These are phyloP conservation scores for Prosapia bicincta DNA, from an alignment of 2,888 invertebrate genomes.

Conservation along the genomic window DNA sequence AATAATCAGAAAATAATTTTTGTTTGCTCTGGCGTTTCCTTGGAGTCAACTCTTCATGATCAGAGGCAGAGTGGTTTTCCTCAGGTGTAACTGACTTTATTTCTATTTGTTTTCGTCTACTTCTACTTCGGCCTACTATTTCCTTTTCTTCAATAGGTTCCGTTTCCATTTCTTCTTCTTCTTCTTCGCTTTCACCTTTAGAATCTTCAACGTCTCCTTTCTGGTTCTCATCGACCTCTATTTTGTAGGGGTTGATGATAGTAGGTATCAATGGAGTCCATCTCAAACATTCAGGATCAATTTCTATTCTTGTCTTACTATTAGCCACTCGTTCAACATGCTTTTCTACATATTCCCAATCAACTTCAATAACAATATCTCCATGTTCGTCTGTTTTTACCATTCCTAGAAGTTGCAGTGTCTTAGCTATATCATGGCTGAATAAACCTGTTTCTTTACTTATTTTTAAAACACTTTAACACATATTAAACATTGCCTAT, in stretches of 20 bases:
- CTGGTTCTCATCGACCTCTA: not conserved
- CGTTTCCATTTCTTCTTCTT: not conserved
- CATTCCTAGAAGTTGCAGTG: conserved; percentile 82
- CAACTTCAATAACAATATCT: conserved; percentile 31
- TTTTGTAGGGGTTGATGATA: conserved; percentile 62
- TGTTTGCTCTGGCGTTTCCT: conserved; percentile 3
- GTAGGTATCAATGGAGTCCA: conserved; percentile 88
- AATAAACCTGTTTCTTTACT: conserved; percentile 72
- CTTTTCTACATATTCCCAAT: conserved; percentile 66
- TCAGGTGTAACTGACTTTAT: not conserved
- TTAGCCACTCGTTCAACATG: conserved; percentile 72
- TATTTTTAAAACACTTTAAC: no score
- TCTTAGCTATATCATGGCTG: conserved; percentile 84
- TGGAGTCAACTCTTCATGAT: not conserved
- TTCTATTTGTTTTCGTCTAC: not conserved
- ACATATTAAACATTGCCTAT: no score
- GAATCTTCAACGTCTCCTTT: not conserved
- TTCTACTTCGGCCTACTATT: not conserved
- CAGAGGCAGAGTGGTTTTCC: not conserved
- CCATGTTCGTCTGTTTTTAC: conserved; percentile 44
- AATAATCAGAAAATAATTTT: no score
- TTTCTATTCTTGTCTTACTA: conserved; percentile 66
- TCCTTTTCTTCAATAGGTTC: conserved; percentile 5
- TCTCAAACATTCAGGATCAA: conserved; percentile 84
- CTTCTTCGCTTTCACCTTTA: not conserved